Base-by-base conservation (phyloP, 2,797 vertebrate genomes). In the Acrossocheilus fasciatus region DNA sequence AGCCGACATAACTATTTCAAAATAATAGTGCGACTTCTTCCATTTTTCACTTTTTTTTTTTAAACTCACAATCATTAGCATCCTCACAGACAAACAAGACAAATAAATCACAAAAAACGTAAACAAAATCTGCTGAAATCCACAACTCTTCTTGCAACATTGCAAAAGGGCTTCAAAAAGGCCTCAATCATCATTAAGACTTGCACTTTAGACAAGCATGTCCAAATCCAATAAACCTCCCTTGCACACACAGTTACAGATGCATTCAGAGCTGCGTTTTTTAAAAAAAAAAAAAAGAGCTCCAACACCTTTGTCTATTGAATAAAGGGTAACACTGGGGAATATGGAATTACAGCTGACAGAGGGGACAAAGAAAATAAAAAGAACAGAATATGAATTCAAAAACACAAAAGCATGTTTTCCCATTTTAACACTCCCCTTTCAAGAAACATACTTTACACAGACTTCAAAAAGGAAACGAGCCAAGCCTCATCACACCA, bases 321-420 rank as follows among this genome's bases (percentile, higher is more conserved):
- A 89, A 69, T 20, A 79, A 87, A 82, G 66, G 39, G 34, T 82
- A 80, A 91, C 91, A 90, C 91, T 87, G 81, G 88, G 91, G 82
- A 81, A 82, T 90, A 76, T 87, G 88, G 87, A 90, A 91, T 91
- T 92, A 93, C 94, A 95, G 92, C 92, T 92, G 89, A 87, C 47
- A 26, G 18, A 36, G 23, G 39, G 47, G 79, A 81, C 43, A 81
- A 66, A 77, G 75, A 80, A 74, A 83, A n/a, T 23, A 89, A 87
- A 66, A 87, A 84, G 12, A 20, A 69, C 52, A 85, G 34, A 57
- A 77, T 17, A 34, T 10, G 23, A 88, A 47, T 54, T 69, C 36
- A 77, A 91, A 59, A 76, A 83, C 66, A 72, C 50, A 78, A 81
- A 69, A 73, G 88, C 34, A 50, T 77, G 66, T 41, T 81, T 80